These are phyloP conservation scores for Petrocephalus zakoni DNA, from an alignment of 2,113 vertebrate genomes.

Conservation along the genomic window DNA sequence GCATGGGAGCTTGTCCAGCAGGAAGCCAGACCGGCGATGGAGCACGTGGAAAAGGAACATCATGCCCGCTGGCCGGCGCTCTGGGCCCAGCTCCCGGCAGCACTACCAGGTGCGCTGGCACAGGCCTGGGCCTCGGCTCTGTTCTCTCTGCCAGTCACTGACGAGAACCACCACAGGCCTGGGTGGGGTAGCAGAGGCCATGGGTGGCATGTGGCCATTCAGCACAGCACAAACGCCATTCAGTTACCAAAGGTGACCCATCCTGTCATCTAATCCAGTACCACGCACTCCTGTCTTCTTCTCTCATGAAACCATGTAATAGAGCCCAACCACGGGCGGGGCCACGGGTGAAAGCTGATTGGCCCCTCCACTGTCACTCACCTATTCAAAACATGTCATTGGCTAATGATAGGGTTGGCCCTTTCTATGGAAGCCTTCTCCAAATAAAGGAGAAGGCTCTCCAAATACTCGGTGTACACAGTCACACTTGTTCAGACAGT, in stretches of 20 bases:
- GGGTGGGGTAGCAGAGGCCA: not conserved
- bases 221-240: not conserved
- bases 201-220: not conserved
- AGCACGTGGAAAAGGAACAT: not conserved
- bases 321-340: not conserved
- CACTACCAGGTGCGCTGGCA: not conserved
- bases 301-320: not conserved
- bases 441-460: not conserved
- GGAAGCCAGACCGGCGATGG: not conserved
- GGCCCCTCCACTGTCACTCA: not conserved
- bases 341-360: not conserved
- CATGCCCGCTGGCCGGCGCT: not conserved
- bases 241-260: not conserved
- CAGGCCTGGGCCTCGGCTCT: not conserved
- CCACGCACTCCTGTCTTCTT: not conserved
- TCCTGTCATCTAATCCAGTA: not conserved
- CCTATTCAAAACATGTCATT: not conserved
- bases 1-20: not conserved
- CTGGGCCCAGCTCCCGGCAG: not conserved
- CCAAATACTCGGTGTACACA: too few species aligned
- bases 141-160: not conserved
- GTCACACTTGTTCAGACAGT: not conserved
- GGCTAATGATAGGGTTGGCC: not conserved
- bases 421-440: not conserved
- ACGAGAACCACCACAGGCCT: not conserved